phyloP scores from a whole-genome alignment of 2,888 invertebrate species.

The Xestobium rufovillosum region DNA sequence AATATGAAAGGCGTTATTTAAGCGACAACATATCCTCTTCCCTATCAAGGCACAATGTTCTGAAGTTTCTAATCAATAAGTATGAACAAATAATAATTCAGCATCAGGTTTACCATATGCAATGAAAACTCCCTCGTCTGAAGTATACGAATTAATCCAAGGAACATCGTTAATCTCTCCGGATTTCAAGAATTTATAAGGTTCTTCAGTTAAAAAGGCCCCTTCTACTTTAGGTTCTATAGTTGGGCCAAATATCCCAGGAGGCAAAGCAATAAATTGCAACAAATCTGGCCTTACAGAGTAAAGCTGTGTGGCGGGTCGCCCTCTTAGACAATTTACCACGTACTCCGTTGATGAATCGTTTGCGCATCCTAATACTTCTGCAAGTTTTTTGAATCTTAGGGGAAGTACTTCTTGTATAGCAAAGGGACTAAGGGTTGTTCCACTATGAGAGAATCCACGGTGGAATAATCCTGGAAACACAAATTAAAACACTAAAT shows the following conservation, averaged over 20 bases:
- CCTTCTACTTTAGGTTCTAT: slow-evolving; percentile 41
- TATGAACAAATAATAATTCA: too few species aligned
- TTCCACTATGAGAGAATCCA: slow-evolving; percentile 64
- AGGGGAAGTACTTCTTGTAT: slow-evolving; percentile 49
- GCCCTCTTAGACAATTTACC: slow-evolving; percentile 53
- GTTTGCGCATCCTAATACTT: slow-evolving; percentile 54
- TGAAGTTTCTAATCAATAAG: too few species aligned
- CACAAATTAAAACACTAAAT: not conserved
- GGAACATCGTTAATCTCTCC: slow-evolving; percentile 60
- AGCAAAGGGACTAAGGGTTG: slow-evolving; percentile 52
- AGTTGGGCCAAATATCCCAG: slow-evolving; percentile 33
- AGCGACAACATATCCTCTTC: too few species aligned
- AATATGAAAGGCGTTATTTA: too few species aligned
- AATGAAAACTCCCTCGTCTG: slow-evolving; percentile 67
- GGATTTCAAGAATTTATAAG: slow-evolving; percentile 51
- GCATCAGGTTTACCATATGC: slow-evolving; percentile 49
- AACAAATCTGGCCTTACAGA: slow-evolving; percentile 50
- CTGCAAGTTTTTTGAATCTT: slow-evolving; percentile 54
- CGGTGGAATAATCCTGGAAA: slow-evolving; percentile 48
- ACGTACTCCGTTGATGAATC: slow-evolving; percentile 44
- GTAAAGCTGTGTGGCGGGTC: slow-evolving; percentile 50
- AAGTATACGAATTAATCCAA: slow-evolving; percentile 58
- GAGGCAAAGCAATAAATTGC: slow-evolving; percentile 43
- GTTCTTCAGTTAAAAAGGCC: slow-evolving; percentile 60
- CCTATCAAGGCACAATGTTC: too few species aligned